A percentile compares a stretch with the other conserved stretches of the same genome.
Conservation (phyloP, 2,888 invertebrate genomes). For the Boloria selene region DNA sequence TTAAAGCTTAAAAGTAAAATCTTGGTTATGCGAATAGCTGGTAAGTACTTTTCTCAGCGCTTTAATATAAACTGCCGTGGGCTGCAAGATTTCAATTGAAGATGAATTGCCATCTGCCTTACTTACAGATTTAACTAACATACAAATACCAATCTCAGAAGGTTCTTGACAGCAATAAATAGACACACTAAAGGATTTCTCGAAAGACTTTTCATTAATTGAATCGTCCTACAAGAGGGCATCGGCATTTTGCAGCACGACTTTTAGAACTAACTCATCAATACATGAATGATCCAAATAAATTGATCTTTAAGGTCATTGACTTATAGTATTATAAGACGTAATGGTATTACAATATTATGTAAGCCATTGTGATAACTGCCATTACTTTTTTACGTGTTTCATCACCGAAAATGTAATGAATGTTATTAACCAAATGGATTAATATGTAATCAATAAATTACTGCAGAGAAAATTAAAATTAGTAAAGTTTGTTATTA, state of each 20-base stretch:
- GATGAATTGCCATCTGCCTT: constrained; percentile 15
- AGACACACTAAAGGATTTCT: constrained; percentile 31
- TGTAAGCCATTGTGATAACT: constrained; percentile 7
- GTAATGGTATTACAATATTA: constrained; percentile 15
- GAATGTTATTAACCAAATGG: background rate
- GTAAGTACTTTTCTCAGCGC: background rate
- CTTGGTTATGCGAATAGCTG: background rate
- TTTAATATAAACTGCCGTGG: background rate
- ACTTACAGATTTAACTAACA: constrained; percentile 17
- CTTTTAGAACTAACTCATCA: constrained; percentile 26
- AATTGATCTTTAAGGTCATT: constrained; percentile 34
- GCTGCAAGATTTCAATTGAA: constrained; percentile 2
- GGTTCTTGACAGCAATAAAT: constrained; percentile 27
- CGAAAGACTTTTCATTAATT: constrained; percentile 31
- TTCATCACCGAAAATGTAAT: constrained; percentile 3
- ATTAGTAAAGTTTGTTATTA: no score
- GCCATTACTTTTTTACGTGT: constrained; percentile 8
- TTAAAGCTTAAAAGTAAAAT: background rate
- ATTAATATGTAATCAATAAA: background rate
- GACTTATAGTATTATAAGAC: constrained; percentile 25
- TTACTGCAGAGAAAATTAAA: no score
- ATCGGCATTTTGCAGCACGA: constrained; percentile 34
- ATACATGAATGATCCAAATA: constrained; percentile 31
- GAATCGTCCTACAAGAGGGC: constrained; percentile 33
- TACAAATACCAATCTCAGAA: constrained; percentile 24